These are phyloP conservation scores for Lamprotornis superbus DNA, from an alignment of 2,113 vertebrate species.

Conservation along the genomic window DNA sequence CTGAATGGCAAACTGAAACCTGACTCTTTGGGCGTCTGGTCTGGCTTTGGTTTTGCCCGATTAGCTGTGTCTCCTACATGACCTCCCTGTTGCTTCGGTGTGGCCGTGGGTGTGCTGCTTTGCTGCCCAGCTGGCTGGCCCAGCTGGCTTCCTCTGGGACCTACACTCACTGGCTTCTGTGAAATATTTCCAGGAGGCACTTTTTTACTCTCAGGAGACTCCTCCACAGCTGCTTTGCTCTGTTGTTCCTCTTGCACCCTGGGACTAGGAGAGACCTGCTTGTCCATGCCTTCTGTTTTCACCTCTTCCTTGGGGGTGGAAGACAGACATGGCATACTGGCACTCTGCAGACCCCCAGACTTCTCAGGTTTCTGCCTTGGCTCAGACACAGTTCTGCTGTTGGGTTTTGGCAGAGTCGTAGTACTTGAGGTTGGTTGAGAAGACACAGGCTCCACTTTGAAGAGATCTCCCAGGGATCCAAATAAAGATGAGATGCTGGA, in stretches of 20 bases:
- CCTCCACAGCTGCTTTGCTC: not conserved
- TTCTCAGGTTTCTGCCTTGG: not conserved
- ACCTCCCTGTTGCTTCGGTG: slow-evolving; percentile 1
- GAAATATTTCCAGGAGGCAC: not conserved
- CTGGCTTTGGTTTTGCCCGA: slow-evolving; percentile 58
- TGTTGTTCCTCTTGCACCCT: not conserved
- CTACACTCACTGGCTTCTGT: not conserved
- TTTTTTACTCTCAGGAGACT: not conserved
- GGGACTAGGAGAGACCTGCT: not conserved
- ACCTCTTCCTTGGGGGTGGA: not conserved
- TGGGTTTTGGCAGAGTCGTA: not conserved
- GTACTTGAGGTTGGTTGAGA: slow-evolving; percentile 55
- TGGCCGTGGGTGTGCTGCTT: not conserved
- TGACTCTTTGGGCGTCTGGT: slow-evolving; percentile 56
- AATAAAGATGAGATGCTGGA: slow-evolving; percentile 80
- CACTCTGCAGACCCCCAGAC: not conserved
- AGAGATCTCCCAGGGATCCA: slow-evolving; percentile 84
- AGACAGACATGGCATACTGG: not conserved
- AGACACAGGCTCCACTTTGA: slow-evolving; percentile 74
- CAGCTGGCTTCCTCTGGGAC: not conserved
- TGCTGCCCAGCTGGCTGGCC: not conserved
- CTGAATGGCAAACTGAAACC: slow-evolving; percentile 80
- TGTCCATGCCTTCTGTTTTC: not conserved
- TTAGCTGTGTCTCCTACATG: not conserved
- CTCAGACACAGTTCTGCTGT: not conserved